Percentiles rank a stretch among this genome's conserved stretches.
Evolutionary conservation across 2,113 vertebrate genomes (phyloP).

Genomic region (Jaculus jaculus): DNA sequence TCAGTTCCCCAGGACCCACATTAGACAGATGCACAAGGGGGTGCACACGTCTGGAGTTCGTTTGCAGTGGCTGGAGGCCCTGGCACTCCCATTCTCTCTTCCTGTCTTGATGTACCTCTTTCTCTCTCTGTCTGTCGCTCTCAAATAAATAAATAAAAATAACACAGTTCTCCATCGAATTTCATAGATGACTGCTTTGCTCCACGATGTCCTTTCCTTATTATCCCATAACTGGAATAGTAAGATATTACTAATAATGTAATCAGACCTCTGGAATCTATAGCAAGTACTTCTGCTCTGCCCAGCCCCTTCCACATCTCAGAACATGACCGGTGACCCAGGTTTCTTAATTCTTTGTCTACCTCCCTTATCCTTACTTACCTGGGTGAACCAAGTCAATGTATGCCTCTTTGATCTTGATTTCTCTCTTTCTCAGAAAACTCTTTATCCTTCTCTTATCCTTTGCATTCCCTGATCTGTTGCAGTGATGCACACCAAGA

Average conservation of each 20-base stretch:
- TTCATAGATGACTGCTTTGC: neutral
- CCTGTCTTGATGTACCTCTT: no score
- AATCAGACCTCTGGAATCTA: neutral
- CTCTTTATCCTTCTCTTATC: neutral
- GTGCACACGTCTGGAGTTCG: no score
- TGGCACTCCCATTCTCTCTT: no score
- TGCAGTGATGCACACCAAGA: neutral
- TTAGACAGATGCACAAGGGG: no score
- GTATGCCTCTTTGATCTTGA: neutral
- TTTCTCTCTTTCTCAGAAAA: neutral
- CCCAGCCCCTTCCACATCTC: neutral
- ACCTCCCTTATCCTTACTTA: neutral
- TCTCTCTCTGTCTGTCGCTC: no score
- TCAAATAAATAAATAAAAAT: no score
- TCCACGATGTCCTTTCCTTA: accelerated
- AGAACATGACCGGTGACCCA: neutral
- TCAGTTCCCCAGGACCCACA: no score
- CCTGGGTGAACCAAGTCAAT: neutral
- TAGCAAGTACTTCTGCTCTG: neutral
- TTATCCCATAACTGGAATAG: neutral
- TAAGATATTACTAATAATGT: neutral
- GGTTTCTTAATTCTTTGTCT: neutral
- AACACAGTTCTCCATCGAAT: no score
- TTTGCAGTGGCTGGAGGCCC: no score
- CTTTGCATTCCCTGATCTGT: neutral